These are phyloP conservation scores for Hippocampus barbouri DNA, from an alignment of 2,113 vertebrate species.

Conservation along the genomic window DNA sequence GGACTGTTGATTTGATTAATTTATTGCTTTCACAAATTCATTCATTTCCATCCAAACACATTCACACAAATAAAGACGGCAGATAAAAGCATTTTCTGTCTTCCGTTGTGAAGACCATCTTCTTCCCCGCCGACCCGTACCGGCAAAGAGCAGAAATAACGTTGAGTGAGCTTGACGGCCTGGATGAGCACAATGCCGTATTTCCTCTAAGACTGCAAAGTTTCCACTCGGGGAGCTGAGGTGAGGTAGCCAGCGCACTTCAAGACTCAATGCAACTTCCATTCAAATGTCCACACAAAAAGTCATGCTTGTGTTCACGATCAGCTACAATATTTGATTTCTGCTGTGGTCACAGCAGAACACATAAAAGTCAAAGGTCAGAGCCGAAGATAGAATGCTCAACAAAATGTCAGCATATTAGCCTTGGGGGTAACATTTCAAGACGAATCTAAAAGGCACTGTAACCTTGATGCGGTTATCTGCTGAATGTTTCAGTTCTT, in stretches of 20 bases:
- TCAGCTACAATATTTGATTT: not conserved
- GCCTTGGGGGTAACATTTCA: not conserved
- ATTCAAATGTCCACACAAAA: not conserved
- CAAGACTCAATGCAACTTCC: not conserved
- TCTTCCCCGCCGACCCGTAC: slow-evolving; percentile 3
- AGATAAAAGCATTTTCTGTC: slow-evolving; percentile 12
- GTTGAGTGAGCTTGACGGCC: slow-evolving; percentile 8
- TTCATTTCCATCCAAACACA: slow-evolving; percentile 9
- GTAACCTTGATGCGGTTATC: no score
- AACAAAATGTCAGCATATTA: not conserved
- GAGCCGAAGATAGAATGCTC: not conserved
- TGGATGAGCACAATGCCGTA: not conserved
- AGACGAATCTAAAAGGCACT: not conserved
- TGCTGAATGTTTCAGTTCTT: no score
- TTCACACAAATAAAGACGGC: slow-evolving; percentile 33
- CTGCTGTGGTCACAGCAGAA: not conserved
- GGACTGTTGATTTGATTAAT: slow-evolving; percentile 21
- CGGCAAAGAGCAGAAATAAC: slow-evolving; percentile 18
- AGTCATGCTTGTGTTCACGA: not conserved
- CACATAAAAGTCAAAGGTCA: not conserved
- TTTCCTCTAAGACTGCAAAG: not conserved
- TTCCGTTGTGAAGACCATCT: slow-evolving; percentile 13
- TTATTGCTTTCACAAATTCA: slow-evolving; percentile 49
- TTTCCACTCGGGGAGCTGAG: not conserved
- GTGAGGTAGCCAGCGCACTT: not conserved